Evolutionary conservation across 2,888 invertebrate genomes (phyloP), one percentile per base, ranked within the genome.

Genomic region (Hyles lineata): DNA sequence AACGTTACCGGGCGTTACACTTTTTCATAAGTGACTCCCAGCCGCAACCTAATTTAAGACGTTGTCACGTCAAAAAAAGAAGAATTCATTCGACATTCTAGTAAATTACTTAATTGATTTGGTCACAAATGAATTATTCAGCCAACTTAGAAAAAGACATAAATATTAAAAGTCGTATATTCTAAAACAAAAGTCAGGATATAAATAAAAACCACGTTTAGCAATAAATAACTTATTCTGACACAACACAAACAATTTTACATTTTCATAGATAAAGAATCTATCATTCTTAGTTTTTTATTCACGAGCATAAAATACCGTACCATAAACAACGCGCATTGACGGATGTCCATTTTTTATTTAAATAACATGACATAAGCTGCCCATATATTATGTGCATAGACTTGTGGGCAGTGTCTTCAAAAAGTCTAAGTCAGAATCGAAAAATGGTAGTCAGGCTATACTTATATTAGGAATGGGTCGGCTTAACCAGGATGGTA

Each of bases 171-270:
- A 43, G 11, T 3, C 43, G 11, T 43, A 43, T 43, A 43, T 43
- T 43, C 43, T n/a, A 55, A n/a, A n/a, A n/a, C n/a, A 55, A 55
- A 55, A 55, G n/a, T 17, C 17, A 55, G 55, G 7, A 55, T 55
- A n/a, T n/a, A n/a, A 55, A 55, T 55, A 55, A 55, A 55, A 7
- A 43, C 43, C 11, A 43, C 11, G 43, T 55, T n/a, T n/a, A n/a
- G 55, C 55, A 55, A 55, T 55, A 55, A 55, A 55, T n/a, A 55
- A 55, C 55, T n/a, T n/a, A 55, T 43, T 43, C 11, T 43, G 55
- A 55, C 55, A 55, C n/a, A n/a, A 55, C 55, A n/a, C n/a, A 55
- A 55, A 55, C 55, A 55, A 55, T 55, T 55, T 55, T n/a, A 55
- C 17, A 55, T 55, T 55, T 55, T 55, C 55, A 55, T 55, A 55